These are phyloP conservation scores for Myrmophylax atrothorax DNA, from an alignment of 2,113 vertebrate species.

Conservation along the genomic window DNA sequence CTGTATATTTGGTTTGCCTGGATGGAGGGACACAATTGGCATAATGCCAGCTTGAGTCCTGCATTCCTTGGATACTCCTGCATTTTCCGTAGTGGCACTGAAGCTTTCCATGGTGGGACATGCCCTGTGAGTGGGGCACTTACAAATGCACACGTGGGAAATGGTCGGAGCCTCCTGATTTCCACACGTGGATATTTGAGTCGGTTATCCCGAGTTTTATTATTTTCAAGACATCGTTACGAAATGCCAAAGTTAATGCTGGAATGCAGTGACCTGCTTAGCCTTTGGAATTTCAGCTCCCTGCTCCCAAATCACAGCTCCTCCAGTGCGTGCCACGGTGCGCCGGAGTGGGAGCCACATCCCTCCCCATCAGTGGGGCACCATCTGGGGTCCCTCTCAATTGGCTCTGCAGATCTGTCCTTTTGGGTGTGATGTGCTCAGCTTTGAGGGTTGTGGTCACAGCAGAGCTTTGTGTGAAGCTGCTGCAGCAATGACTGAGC, in stretches of 20 bases:
- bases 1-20: not conserved
- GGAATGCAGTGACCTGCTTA: not conserved
- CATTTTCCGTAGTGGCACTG: not conserved
- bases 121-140: not conserved
- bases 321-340: not conserved
- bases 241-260: slow-evolving; percentile 62
- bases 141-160: not conserved
- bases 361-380: not conserved
- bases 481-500: not conserved
- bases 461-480: not conserved
- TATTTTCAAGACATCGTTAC: not conserved
- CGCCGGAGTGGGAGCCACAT: not conserved
- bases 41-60: not conserved
- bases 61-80: not conserved
- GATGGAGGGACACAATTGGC: not conserved
- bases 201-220: not conserved
- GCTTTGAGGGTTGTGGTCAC: not conserved
- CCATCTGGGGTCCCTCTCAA: accelerated
- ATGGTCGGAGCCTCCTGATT: not conserved
- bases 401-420: not conserved
- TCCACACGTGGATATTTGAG: not conserved
- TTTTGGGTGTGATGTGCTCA: not conserved
- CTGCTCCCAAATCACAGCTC: not conserved
- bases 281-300: not conserved
- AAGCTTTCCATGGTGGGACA: not conserved